A percentile compares a stretch with the other conserved stretches of the same genome.
Conservation (phyloP, 1,140 invertebrate genomes). For the Babylonia areolata region DNA sequence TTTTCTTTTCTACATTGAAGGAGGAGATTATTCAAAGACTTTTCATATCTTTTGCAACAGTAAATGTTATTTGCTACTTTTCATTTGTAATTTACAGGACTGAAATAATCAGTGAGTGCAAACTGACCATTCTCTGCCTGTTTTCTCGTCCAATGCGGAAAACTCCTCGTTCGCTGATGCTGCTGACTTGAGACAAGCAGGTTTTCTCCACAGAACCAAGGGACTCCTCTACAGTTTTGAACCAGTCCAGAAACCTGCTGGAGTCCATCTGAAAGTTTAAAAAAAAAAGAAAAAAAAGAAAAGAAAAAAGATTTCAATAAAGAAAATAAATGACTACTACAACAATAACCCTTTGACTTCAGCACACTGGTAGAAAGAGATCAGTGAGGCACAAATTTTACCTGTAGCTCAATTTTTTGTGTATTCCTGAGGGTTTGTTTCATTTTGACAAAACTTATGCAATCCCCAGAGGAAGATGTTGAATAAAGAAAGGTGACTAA, state of each 20-base stretch:
- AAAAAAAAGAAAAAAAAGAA: conserved; percentile 43
- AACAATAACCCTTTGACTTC: no score
- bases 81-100: background rate
- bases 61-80: background rate
- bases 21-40: no score
- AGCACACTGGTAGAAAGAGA: background rate
- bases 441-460: no score
- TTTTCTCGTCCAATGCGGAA: conserved; percentile 55
- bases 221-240: conserved; percentile 66
- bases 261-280: conserved; percentile 45
- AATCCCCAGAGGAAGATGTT: no score
- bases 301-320: background rate
- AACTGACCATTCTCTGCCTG: background rate
- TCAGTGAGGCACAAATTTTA: background rate
- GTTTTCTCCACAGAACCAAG: conserved; percentile 73
- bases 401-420: background rate
- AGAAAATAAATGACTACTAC: no score
- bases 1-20: no score
- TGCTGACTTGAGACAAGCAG: conserved; percentile 65
- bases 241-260: conserved; percentile 61
- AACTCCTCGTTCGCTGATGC: conserved; percentile 67
- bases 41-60: background rate
- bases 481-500: no score
- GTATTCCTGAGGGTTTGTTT: no score
- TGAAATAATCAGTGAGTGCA: background rate